Base-by-base conservation (phyloP, 1,140 invertebrate genomes). In the Drosophila arizonae region DNA sequence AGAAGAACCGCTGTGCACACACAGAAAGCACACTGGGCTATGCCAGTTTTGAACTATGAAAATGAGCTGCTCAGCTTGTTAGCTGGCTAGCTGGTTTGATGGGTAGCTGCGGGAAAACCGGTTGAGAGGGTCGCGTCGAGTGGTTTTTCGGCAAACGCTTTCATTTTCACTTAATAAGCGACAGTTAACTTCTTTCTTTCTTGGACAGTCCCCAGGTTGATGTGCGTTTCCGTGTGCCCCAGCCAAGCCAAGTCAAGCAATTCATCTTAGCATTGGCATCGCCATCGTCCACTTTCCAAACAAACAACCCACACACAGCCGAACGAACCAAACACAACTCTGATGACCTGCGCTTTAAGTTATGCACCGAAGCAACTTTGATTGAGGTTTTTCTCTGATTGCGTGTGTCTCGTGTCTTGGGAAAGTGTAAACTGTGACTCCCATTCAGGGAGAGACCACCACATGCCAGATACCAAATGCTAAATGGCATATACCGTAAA, bases 151-250 rank as follows among this genome's bases (percentile, higher is more conserved):
- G 82, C 79, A 88, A 88, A 84, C 77, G 84, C 85, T 88, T 88
- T 88, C 84, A 89, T 88, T 88, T 88, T 88, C 84, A 88, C 80
- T 88, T 88, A 88, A 88, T 89, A 80, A 87, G 84, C 84, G 69
- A 78, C 84, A 88, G 85, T 88, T 88, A 84, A 80, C 79, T 87
- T 87, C 79, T 84, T 88, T 88, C 70, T 76, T 65, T 71, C 63
- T 69, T 51, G 77, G 70, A 70, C 78, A 81, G 28, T 69, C 69
- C 65, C 43, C 58, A 21, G 17, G 48, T 21, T 84, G 85, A 89
- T 88, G 84, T 80, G 84, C 84, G 85, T 87, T 87, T 88, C 84
- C 84, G 82, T 88, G 76, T 86, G 79, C 51, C 78, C 81, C 48
- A 63, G 69, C 46, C 30, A 41, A 69, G 21, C 21, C 61, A 39